Evolutionary conservation across 2,113 vertebrate species (phyloP).

Genomic region (Taurulus bubalis): DNA sequence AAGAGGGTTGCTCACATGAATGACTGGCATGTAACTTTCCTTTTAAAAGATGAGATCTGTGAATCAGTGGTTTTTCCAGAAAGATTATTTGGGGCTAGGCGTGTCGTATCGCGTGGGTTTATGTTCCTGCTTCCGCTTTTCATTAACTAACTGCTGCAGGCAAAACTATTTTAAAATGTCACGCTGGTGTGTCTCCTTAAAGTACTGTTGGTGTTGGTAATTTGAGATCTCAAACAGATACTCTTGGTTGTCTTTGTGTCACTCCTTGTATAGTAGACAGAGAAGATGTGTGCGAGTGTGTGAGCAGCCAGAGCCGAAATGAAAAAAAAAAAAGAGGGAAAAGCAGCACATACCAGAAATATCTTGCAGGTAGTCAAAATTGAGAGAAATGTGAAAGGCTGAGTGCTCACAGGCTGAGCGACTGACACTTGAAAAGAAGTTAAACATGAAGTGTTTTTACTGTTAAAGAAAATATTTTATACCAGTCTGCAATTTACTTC

Average conservation of each 20-base stretch:
- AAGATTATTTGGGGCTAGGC: not conserved
- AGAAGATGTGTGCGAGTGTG: not conserved
- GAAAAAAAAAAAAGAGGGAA: not conserved
- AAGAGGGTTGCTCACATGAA: not conserved
- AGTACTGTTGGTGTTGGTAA: not conserved
- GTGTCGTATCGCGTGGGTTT: not conserved
- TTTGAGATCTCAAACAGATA: not conserved
- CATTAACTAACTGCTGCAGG: not conserved
- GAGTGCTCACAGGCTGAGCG: not conserved
- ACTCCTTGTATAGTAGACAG: not conserved
- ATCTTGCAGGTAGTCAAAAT: not conserved
- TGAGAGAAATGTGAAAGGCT: not conserved
- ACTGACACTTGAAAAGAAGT: not conserved
- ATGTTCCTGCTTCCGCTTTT: not conserved
- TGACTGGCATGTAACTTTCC: not conserved
- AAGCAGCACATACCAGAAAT: not conserved
- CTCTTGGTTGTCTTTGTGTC: not conserved
- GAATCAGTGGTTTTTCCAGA: not conserved
- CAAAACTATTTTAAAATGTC: slow-evolving; percentile 1
- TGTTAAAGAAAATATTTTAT: not conserved
- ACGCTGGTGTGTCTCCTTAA: not conserved
- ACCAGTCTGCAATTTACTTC: not conserved
- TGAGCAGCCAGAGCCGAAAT: not conserved
- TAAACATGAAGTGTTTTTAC: slow-evolving; percentile 7
- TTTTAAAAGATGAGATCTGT: not conserved